Base-by-base conservation (phyloP, 2,888 invertebrate genomes). In the Cataglyphis cursor region DNA sequence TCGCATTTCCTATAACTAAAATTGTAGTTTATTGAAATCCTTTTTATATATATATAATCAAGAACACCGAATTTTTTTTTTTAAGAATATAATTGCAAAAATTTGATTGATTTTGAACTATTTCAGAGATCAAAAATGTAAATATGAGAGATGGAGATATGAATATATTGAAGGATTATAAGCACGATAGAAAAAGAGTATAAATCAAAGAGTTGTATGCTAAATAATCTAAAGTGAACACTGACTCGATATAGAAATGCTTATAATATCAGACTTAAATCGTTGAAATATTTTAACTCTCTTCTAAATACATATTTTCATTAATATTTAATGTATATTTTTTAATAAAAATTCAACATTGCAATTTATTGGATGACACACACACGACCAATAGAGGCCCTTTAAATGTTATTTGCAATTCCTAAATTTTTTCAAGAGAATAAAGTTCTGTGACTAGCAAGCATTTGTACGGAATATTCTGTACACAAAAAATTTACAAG, bases 351-450 rank as follows among this genome's bases (percentile, higher is more conserved):
- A 41, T 44, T 65, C 1, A 21, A 24, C n/a, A 15, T 65, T 65
- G 3, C 12, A 24, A 65, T 44, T 65, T 41, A 65, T 21, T 24
- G 15, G 15, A 12, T 15, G 24, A 65, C 65, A 41, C 51, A 51
- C 8, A n/a, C n/a, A 51, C 51, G n/a, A 51, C 51, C 51, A 51
- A 51, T 51, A 51, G 51, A 51, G 51, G 51, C 51, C 51, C 51
- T 51, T 51, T 51, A n/a, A 51, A 51, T 51, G n/a, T 51, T 2
- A 51, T n/a, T 51, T 51, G 44, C 15, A 48, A 48, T 48, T 48
- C 44, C 2, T 41, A 44, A 44, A 44, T 41, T 65, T 24, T 38
- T 12, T 65, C 38, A n/a, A 35, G 15, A 75, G n/a, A 75, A 18
- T 24, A 28, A 54, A 65, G n/a, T 54, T 64, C 4, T 8, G 48